Base-by-base conservation (phyloP, 1,140 invertebrate genomes). In the Cheumatopsyche charites region DNA sequence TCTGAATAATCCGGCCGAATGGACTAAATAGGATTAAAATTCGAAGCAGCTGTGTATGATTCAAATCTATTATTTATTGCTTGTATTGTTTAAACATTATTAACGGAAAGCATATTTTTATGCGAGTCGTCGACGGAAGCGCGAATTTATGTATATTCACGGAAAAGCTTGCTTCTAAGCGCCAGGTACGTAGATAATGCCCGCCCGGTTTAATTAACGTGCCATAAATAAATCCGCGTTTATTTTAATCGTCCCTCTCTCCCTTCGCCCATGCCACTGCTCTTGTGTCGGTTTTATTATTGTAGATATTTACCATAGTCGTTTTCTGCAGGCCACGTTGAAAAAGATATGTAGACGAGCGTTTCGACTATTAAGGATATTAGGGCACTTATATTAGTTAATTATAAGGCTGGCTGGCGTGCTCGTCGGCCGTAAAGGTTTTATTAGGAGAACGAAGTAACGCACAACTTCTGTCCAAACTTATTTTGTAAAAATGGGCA, bases 331-430 rank as follows among this genome's bases (percentile, higher is more conserved):
- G 17, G 41, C 13, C 5, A 19, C 13, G 36, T 29, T 42, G 29
- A 41, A 43, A 63, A 63, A 63, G 29, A 43, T 63, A 63, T 41
- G 41, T 41, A 42, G 62, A 63, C 41, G 62, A 63, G 29, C 62
- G 13, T 63, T 63, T 63, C 29, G 62, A 43, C 62, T 47, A 42
- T 66, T 66, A 66, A 66, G 25, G 63, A 66, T 66, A 66, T 49
- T 42, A 42, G n/a, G 63, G 63, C 36, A 42, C 63, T 66, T 66
- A 66, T 66, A 66, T 66, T 66, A 66, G 63, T 66, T 66, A 66
- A 66, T 66, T 66, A 66, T 66, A 66, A 42, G 21, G 25, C 17
- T n/a, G 45, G 63, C 45, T 66, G 63, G 63, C 63, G 63, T 66
- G 63, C 45, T 47, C 45, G 21, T 7, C 43, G 63, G 63, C 45